Conservation (phyloP, 2,113 vertebrate genomes). For the Clarias macrocephalus region DNA sequence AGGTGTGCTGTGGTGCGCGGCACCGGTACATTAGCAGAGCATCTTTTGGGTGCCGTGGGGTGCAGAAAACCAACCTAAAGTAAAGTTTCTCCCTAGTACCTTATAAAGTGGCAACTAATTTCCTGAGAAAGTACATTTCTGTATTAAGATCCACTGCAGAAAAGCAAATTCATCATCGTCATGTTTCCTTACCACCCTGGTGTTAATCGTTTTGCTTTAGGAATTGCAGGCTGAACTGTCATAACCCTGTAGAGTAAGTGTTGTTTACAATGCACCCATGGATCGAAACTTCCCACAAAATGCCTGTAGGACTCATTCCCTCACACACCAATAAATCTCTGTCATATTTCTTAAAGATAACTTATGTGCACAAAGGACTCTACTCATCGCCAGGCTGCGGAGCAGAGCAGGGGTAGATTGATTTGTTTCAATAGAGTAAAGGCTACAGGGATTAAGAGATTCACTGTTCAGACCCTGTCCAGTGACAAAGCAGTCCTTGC, state of each 20-base stretch:
- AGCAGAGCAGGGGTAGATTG: slow-evolving; percentile 13
- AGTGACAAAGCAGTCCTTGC: neutral
- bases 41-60: too few species aligned
- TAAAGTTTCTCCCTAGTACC: neutral
- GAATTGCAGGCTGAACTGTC: slow-evolving; percentile 13
- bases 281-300: slow-evolving; percentile 21
- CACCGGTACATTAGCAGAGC: too few species aligned
- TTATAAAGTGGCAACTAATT: neutral
- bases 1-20: too few species aligned
- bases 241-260: slow-evolving; percentile 16
- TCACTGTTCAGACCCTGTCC: slow-evolving; percentile 8
- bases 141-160: neutral
- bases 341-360: slow-evolving; percentile 58
- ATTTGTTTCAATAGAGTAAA: slow-evolving; percentile 41
- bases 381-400: slow-evolving; percentile 25
- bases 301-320: slow-evolving; percentile 14
- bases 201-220: slow-evolving; percentile 20
- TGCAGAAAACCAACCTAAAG: neutral
- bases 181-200: slow-evolving; percentile 18
- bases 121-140: neutral
- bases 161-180: slow-evolving; percentile 25
- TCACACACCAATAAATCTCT: slow-evolving; percentile 4
- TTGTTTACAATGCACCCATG: slow-evolving; percentile 32
- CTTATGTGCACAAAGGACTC: slow-evolving; percentile 51
- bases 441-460: slow-evolving; percentile 32